Evolutionary conservation across 2,888 invertebrate species (phyloP).

Genomic region (Caenorhabditis sp.): DNA sequence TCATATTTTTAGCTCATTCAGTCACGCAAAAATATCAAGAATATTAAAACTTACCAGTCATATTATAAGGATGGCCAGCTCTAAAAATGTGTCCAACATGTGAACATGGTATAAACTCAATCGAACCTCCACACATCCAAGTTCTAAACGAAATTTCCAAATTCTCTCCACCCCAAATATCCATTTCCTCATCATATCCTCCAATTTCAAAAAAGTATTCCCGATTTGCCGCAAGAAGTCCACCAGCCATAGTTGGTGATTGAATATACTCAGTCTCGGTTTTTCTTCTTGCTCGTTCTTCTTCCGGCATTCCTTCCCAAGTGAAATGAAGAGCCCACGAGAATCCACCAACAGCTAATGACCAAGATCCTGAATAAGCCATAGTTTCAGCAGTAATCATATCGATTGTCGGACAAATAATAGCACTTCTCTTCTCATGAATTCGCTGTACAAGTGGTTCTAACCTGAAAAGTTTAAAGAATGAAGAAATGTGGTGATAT

Average conservation of each 20-base stretch:
- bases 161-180: constrained; percentile 98
- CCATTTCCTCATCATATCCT: constrained; percentile 86
- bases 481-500: not conserved
- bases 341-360: constrained; percentile 66
- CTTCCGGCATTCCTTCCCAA: constrained; percentile 79
- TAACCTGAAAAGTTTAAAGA: constrained; percentile 75
- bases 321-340: constrained; percentile 75
- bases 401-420: constrained; percentile 93
- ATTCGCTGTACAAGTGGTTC: constrained; percentile 88
- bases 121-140: constrained; percentile 85
- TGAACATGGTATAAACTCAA: constrained; percentile 93
- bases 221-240: constrained; percentile 89
- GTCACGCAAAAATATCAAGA: not conserved
- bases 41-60: constrained; percentile 67
- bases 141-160: constrained; percentile 92
- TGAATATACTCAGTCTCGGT: constrained; percentile 68
- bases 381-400: constrained; percentile 85
- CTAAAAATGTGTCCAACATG: constrained; percentile 91
- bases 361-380: constrained; percentile 75
- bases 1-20: not conserved
- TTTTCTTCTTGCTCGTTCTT: constrained; percentile 75
- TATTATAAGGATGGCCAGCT: constrained; percentile 86
- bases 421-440: constrained; percentile 81
- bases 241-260: constrained; percentile 98
- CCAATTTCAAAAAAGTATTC: constrained; percentile 89